A percentile compares a stretch with the other conserved stretches of the same genome.
These are phyloP conservation scores for Mycteria americana DNA, from an alignment of 2,797 vertebrate genomes.

Conservation along the genomic window DNA sequence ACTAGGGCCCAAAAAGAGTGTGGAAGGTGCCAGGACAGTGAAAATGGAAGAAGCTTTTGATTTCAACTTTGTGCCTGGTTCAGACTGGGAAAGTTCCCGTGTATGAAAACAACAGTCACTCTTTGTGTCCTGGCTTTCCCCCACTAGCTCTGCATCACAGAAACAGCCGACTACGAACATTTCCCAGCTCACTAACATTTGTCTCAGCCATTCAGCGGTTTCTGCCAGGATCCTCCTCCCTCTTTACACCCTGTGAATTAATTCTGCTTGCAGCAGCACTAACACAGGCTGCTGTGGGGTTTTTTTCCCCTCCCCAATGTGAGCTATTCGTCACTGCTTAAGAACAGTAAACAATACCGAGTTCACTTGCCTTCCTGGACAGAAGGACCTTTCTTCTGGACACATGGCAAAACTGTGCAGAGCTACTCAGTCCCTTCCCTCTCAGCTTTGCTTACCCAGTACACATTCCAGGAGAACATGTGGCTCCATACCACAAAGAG, in stretches of 20 bases:
- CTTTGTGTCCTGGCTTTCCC: not conserved
- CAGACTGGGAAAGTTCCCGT: not conserved
- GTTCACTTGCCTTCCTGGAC: not conserved
- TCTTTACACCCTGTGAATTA: slow-evolving; percentile 47
- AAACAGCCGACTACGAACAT: slow-evolving; percentile 26
- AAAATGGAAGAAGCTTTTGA: not conserved
- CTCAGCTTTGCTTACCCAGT: not conserved
- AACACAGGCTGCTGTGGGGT: not conserved
- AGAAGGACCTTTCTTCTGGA: not conserved
- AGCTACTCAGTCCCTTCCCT: not conserved
- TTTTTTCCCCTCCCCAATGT: not conserved
- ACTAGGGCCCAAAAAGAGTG: not conserved
- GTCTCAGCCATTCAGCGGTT: slow-evolving; percentile 54
- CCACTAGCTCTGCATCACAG: not conserved
- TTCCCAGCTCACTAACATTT: slow-evolving; percentile 16
- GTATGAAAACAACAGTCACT: not conserved
- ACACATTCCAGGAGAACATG: not conserved
- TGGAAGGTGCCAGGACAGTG: not conserved
- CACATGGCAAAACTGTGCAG: not conserved
- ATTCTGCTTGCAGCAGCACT: slow-evolving; percentile 61
- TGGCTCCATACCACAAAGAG: slow-evolving; percentile 5
- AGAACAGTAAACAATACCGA: not conserved
- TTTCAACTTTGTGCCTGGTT: not conserved
- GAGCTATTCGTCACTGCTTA: not conserved
- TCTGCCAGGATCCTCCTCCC: slow-evolving; percentile 41